Evolutionary conservation across 2,888 invertebrate species (phyloP).

Genomic region (Heteropelma amictum): DNA sequence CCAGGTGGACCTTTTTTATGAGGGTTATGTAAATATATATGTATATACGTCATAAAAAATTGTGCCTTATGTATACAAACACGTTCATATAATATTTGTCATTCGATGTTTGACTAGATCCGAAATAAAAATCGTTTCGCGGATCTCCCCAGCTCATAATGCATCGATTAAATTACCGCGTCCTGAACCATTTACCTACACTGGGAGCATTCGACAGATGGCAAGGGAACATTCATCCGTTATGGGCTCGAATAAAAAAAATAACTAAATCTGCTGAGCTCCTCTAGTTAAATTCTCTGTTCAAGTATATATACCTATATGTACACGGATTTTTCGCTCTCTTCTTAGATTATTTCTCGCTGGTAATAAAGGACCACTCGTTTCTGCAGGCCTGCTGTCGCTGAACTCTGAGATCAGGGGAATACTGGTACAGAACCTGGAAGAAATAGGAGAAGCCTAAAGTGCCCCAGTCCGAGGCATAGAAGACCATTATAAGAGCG

Average conservation of each 20-base stretch:
- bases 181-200: not conserved
- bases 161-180: not conserved
- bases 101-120: not conserved
- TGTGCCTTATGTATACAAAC: too few species aligned
- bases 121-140: not conserved
- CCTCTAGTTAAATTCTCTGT: not conserved
- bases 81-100: too few species aligned
- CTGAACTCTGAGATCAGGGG: not conserved
- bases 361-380: not conserved
- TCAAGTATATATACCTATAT: not conserved
- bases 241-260: not conserved
- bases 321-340: not conserved
- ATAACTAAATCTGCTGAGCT: not conserved
- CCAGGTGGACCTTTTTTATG: too few species aligned
- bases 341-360: not conserved
- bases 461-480: not conserved
- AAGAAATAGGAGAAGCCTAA: constrained; percentile 17
- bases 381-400: not conserved
- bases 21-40: too few species aligned
- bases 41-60: too few species aligned
- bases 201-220: not conserved
- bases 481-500: not conserved
- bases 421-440: not conserved
- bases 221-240: not conserved
- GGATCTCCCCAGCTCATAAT: not conserved